Evolutionary conservation across 2,888 invertebrate species (phyloP).

Genomic region (Hyalella azteca): DNA sequence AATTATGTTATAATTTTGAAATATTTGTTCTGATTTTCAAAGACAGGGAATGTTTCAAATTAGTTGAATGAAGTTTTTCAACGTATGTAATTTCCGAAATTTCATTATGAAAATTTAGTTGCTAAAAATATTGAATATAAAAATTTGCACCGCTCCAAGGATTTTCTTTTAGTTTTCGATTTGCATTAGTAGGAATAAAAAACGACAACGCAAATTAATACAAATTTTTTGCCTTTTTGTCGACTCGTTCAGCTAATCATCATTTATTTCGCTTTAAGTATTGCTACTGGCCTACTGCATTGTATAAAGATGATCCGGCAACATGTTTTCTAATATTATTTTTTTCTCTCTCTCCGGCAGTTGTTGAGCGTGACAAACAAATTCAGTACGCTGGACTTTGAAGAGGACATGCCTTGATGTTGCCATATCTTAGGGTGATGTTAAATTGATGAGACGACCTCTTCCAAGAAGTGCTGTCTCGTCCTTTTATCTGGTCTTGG

Average conservation of each 20-base stretch:
- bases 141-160: too few relatives aligned
- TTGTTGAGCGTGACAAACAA: constrained; percentile 7
- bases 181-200: neutral
- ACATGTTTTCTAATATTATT: neutral
- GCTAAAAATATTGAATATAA: too few relatives aligned
- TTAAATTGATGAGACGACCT: neutral
- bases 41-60: too few relatives aligned
- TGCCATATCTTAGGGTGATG: neutral
- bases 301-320: neutral
- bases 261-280: too few relatives aligned
- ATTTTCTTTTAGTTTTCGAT: neutral
- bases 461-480: neutral
- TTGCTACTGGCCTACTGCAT: neutral
- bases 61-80: too few relatives aligned
- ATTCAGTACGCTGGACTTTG: neutral
- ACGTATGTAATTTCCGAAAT: too few relatives aligned
- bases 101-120: too few relatives aligned
- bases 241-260: too few relatives aligned
- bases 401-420: constrained; percentile 28
- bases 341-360: neutral
- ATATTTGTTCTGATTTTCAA: too few relatives aligned
- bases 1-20: too few relatives aligned
- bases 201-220: neutral
- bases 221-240: neutral
- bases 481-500: neutral